Percentiles rank a stretch among this genome's conserved stretches.
Conservation (phyloP, 2,888 invertebrate genomes). For the Elgonia sp. region DNA sequence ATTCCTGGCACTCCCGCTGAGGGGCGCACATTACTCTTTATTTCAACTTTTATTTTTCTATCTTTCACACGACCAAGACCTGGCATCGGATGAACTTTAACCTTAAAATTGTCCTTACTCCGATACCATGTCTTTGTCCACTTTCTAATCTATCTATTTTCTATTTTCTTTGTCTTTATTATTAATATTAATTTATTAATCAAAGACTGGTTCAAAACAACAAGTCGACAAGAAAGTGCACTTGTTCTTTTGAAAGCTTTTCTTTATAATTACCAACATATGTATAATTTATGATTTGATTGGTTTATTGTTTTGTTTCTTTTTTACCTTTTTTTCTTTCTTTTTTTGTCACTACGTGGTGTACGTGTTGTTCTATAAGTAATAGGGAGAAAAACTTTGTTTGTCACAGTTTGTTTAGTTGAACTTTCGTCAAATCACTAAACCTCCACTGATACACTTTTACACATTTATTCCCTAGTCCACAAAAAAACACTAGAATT, state of each 20-base stretch:
- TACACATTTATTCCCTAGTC: constrained; percentile 25
- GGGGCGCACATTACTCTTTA: constrained; percentile 82
- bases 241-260: not conserved
- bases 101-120: not conserved
- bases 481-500: not conserved
- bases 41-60: constrained; percentile 80
- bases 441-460: constrained; percentile 18
- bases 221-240: constrained; percentile 1
- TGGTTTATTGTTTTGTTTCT: constrained; percentile 44
- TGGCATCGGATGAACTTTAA: constrained; percentile 54
- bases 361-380: constrained; percentile 18
- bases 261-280: constrained; percentile 20
- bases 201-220: constrained; percentile 17
- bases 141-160: constrained; percentile 57
- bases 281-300: constrained; percentile 42
- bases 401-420: constrained; percentile 22
- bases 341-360: constrained; percentile 46
- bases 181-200: constrained; percentile 54
- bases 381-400: constrained; percentile 40
- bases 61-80: constrained; percentile 79
- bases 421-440: constrained; percentile 25
- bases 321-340: constrained; percentile 47
- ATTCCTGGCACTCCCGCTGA: constrained; percentile 79
- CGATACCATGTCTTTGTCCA: constrained; percentile 21
- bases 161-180: constrained; percentile 49